A percentile compares a stretch with the other conserved stretches of the same genome.
These are phyloP conservation scores for Caenorhabditis brenneri DNA, from an alignment of 1,140 invertebrate species.

Conservation along the genomic window DNA sequence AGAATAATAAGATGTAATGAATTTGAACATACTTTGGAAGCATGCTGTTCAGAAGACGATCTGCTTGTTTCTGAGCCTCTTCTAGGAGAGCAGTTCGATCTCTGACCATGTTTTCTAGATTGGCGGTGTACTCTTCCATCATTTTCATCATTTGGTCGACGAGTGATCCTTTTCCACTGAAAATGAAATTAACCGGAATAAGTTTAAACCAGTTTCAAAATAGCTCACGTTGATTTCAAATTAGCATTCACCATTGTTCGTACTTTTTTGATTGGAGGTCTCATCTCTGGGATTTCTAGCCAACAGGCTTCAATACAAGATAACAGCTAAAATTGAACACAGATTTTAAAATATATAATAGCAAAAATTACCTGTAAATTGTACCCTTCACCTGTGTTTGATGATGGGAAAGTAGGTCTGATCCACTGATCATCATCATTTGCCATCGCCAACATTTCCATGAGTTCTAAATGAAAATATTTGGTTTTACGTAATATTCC, in stretches of 20 bases:
- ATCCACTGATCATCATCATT: constrained; percentile 69
- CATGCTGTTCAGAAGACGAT: constrained; percentile 70
- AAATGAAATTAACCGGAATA: neutral
- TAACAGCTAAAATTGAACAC: constrained; percentile 58
- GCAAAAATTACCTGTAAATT: constrained; percentile 25
- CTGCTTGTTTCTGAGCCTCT: constrained; percentile 70
- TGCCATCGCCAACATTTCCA: constrained; percentile 67
- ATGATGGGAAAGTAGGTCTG: constrained; percentile 65
- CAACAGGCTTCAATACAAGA: constrained; percentile 70
- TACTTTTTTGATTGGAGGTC: constrained; percentile 69
- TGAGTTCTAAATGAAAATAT: constrained; percentile 60
- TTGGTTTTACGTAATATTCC: neutral
- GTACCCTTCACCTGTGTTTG: constrained; percentile 51
- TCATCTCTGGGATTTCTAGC: constrained; percentile 70
- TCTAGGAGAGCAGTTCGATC: constrained; percentile 68
- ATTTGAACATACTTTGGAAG: constrained; percentile 59
- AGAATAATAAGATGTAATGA: neutral
- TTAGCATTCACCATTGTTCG: constrained; percentile 69
- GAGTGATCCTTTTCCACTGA: constrained; percentile 65
- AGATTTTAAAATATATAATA: neutral
- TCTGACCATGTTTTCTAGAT: constrained; percentile 68
- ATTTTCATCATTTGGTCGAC: constrained; percentile 71
- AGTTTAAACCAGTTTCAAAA: constrained; percentile 16
- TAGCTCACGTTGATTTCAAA: constrained; percentile 65
- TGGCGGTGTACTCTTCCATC: constrained; percentile 70